phyloP scores from a whole-genome alignment of 2,113 vertebrate species.

The Zosterops lateralis region DNA sequence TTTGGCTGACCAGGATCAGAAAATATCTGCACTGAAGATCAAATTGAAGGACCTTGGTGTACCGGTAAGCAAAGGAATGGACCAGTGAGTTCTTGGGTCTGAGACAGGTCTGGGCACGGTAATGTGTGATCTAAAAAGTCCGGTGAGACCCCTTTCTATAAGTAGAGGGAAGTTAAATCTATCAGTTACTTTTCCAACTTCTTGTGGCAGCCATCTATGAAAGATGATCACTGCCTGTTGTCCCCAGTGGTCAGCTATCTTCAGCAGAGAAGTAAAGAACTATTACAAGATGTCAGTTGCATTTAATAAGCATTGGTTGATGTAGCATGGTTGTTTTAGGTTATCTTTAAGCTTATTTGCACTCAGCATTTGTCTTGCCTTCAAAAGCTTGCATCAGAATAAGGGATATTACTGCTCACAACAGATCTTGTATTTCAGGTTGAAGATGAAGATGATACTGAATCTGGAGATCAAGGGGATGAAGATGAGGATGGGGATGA shows the following conservation, averaged over 20 bases:
- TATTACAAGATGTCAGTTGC: background rate
- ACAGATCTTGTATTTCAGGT: slow-evolving; percentile 49
- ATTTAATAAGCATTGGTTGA: background rate
- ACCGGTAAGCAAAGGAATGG: slow-evolving; percentile 71
- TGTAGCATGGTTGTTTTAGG: background rate
- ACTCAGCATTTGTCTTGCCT: background rate
- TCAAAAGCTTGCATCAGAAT: background rate
- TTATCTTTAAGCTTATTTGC: background rate
- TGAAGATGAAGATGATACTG: slow-evolving; percentile 81
- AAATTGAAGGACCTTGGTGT: slow-evolving; percentile 88
- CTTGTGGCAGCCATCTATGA: background rate
- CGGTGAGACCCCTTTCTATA: background rate
- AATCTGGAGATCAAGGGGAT: slow-evolving; percentile 76
- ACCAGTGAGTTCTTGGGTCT: background rate
- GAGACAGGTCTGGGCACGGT: background rate
- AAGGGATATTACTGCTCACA: background rate
- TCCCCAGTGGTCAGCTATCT: background rate
- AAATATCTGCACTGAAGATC: slow-evolving; percentile 83
- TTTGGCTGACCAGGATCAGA: slow-evolving; percentile 96
- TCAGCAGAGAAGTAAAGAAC: background rate
- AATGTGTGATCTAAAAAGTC: background rate
- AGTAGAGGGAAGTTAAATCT: background rate
- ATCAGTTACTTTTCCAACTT: background rate
- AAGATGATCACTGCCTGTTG: background rate
- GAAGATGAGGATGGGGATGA: slow-evolving; percentile 74